These are phyloP conservation scores for Sciaenops ocellatus DNA, from an alignment of 2,797 vertebrate species.

Conservation along the genomic window DNA sequence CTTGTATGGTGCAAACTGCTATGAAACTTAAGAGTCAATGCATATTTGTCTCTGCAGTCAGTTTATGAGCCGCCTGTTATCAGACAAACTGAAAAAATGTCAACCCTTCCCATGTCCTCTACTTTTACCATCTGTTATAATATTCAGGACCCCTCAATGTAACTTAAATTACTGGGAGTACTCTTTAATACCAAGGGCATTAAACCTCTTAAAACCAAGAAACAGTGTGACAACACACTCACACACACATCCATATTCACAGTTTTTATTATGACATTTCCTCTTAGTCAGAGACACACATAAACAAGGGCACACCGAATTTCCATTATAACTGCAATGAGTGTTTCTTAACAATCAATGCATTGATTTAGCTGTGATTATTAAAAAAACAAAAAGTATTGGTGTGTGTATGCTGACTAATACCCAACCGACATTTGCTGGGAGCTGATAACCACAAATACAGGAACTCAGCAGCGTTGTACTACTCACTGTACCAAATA, in stretches of 20 bases:
- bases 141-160: background rate
- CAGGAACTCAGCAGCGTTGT: constrained; percentile 33
- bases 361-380: constrained; percentile 33
- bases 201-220: background rate
- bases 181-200: background rate
- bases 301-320: background rate
- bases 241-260: background rate
- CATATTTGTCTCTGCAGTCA: constrained; percentile 3
- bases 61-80: constrained; percentile 17
- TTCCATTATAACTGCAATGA: background rate
- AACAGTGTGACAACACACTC: background rate
- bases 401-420: constrained; percentile 24
- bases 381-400: background rate
- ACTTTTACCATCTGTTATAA: constrained; percentile 10
- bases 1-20: background rate
- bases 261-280: constrained; percentile 2
- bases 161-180: background rate
- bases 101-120: background rate
- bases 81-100: constrained; percentile 9
- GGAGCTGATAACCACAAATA: constrained; percentile 53
- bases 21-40: background rate
- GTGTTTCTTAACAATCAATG: constrained; percentile 27
- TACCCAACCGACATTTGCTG: constrained; percentile 38
- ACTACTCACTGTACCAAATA: constrained; percentile 35
- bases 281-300: background rate